phyloP scores from a whole-genome alignment of 2,113 vertebrate species.

The Eretmochelys imbricata region DNA sequence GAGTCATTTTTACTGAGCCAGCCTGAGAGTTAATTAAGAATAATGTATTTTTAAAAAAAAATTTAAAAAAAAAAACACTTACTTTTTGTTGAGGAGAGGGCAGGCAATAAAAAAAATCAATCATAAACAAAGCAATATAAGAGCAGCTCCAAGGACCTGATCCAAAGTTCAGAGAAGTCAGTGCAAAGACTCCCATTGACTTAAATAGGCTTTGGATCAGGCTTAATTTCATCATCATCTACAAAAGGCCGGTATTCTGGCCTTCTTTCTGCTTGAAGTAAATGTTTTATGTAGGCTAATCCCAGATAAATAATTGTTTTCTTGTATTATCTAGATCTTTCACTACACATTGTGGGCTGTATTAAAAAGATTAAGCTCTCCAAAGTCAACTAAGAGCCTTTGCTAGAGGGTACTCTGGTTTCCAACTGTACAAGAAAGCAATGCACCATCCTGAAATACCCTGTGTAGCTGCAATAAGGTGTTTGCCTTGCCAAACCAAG shows the following conservation, averaged over 20 bases:
- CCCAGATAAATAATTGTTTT: constrained; percentile 77
- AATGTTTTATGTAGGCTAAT: constrained; percentile 75
- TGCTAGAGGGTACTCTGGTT: neutral
- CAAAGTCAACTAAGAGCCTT: constrained; percentile 17
- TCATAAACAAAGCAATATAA: neutral
- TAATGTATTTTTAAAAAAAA: neutral
- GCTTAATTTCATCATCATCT: neutral
- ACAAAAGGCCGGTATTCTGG: constrained; percentile 21
- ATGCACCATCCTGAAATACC: neutral
- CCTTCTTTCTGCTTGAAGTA: constrained; percentile 54
- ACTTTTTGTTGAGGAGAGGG: too few species aligned
- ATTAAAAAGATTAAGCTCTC: constrained; percentile 35
- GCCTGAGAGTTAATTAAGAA: neutral
- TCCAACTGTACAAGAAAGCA: constrained; percentile 1
- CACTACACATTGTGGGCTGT: constrained; percentile 37
- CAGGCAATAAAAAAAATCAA: too few species aligned
- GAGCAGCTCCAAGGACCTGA: neutral
- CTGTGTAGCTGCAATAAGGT: neutral
- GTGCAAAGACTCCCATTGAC: neutral
- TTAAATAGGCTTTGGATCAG: neutral
- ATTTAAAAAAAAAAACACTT: neutral
- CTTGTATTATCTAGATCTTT: constrained; percentile 71
- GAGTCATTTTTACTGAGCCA: neutral
- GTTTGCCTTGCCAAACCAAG: constrained; percentile 28
- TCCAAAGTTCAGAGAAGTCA: constrained; percentile 9